Percentiles rank a stretch among this genome's conserved stretches.
Evolutionary conservation across 1,140 invertebrate species (phyloP).

Genomic region (Hesperophylax magnus): DNA sequence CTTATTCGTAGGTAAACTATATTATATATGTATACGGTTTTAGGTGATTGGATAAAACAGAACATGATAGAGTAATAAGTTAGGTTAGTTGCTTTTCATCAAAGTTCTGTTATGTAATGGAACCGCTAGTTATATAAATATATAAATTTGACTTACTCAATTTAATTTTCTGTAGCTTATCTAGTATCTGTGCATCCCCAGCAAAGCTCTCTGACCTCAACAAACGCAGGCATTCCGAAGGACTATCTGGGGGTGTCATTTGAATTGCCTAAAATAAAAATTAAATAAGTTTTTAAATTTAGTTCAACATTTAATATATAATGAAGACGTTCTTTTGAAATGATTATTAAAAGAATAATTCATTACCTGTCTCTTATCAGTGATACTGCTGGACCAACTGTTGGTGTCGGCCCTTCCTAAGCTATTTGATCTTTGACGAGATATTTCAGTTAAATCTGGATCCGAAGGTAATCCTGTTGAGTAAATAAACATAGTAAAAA

Average conservation of each 20-base stretch:
- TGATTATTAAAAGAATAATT: too few relatives aligned
- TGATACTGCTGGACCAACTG: slow-evolving; percentile 58
- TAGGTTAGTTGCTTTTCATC: too few relatives aligned
- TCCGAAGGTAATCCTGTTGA: slow-evolving; percentile 66
- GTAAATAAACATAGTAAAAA: slow-evolving; percentile 7
- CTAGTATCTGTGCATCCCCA: slow-evolving; percentile 81
- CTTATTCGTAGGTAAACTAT: too few relatives aligned
- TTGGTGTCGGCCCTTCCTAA: slow-evolving; percentile 63
- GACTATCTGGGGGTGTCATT: slow-evolving; percentile 70
- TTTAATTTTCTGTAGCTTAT: slow-evolving; percentile 74
- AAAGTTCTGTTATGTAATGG: too few relatives aligned
- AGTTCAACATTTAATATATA: too few relatives aligned
- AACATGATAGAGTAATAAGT: too few relatives aligned
- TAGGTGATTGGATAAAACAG: too few relatives aligned
- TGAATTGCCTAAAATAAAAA: slow-evolving; percentile 63
- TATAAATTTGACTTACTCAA: slow-evolving; percentile 35
- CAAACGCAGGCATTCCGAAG: slow-evolving; percentile 69
- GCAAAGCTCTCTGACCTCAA: slow-evolving; percentile 81
- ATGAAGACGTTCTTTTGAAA: too few relatives aligned
- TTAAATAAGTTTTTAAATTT: slow-evolving; percentile 23
- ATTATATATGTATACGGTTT: too few relatives aligned
- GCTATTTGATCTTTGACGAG: slow-evolving; percentile 66
- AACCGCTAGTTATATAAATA: too few relatives aligned
- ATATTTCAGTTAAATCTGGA: slow-evolving; percentile 63
- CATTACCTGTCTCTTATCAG: slow-evolving; percentile 67